A percentile compares a stretch with the other conserved stretches of the same genome.
Evolutionary conservation across 2,797 vertebrate species (phyloP).

Genomic region (Fundulus diaphanus): DNA sequence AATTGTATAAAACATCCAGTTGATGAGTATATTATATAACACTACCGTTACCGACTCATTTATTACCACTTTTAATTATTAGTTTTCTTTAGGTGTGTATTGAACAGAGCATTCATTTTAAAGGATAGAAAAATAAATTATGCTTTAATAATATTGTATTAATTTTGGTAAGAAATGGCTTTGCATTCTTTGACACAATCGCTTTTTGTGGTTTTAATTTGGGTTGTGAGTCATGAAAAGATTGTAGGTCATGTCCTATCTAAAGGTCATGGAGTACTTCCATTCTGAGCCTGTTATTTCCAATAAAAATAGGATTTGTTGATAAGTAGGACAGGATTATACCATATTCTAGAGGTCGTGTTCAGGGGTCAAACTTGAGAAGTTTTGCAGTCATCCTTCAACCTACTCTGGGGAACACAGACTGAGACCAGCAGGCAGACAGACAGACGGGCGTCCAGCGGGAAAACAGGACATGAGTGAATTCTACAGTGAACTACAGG

Average conservation of each 20-base stretch:
- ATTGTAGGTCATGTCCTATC: neutral
- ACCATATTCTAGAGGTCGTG: neutral
- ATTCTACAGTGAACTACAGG: neutral
- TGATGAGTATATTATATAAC: neutral
- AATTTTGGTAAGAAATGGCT: neutral
- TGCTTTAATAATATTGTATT: neutral
- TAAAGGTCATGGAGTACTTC: conserved; percentile 1
- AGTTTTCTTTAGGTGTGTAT: neutral
- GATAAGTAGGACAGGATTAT: conserved; percentile 2
- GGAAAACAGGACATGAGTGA: neutral
- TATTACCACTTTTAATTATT: too few species aligned
- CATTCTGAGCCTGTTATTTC: neutral
- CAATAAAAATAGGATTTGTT: conserved; percentile 27
- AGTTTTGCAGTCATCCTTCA: neutral
- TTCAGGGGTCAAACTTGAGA: neutral
- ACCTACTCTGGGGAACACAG: neutral
- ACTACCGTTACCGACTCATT: neutral
- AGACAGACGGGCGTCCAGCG: neutral
- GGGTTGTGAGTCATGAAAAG: neutral
- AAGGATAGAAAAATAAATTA: neutral
- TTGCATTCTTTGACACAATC: neutral
- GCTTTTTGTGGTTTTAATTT: neutral
- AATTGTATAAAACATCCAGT: neutral
- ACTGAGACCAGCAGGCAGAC: neutral
- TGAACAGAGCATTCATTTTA: neutral